phyloP scores from a whole-genome alignment of 2,797 vertebrate genomes.

The Valencia hispanica region DNA sequence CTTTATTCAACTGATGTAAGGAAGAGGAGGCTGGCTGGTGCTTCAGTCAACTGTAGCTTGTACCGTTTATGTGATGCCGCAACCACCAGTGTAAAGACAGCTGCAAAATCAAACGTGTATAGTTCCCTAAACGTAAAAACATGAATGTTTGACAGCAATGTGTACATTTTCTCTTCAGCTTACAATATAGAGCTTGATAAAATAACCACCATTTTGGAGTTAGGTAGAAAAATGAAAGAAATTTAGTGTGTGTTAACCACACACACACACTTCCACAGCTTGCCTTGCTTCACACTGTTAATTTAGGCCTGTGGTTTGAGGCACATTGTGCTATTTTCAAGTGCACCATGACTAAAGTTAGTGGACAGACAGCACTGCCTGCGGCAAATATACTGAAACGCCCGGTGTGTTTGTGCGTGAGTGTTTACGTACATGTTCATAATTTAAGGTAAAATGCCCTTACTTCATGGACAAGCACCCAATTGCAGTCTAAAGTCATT shows the following conservation, averaged over 20 bases:
- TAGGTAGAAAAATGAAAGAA: slow-evolving; percentile 33
- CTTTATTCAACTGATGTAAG: slow-evolving; percentile 48
- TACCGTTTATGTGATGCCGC: slow-evolving; percentile 29
- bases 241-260: slow-evolving; percentile 26
- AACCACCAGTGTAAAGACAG: slow-evolving; percentile 26
- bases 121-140: background rate
- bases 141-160: background rate
- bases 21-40: slow-evolving; percentile 28
- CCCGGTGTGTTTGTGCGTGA: slow-evolving; percentile 24
- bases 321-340: slow-evolving; percentile 69
- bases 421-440: slow-evolving; percentile 16
- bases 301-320: slow-evolving; percentile 66
- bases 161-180: background rate
- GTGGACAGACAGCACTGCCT: slow-evolving; percentile 64
- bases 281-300: slow-evolving; percentile 58
- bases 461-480: slow-evolving; percentile 59
- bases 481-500: slow-evolving; percentile 51
- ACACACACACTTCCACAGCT: slow-evolving; percentile 34
- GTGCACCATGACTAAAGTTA: slow-evolving; percentile 73
- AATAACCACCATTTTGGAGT: slow-evolving; percentile 32
- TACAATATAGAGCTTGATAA: slow-evolving; percentile 21
- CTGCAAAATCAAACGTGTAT: slow-evolving; percentile 12
- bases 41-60: slow-evolving; percentile 31
- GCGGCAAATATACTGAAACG: slow-evolving; percentile 62
- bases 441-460: slow-evolving; percentile 54